Evolutionary conservation across 2,888 invertebrate species (phyloP), one percentile per base, ranked within the genome.

Genomic region (Melinopterus prodromus): DNA sequence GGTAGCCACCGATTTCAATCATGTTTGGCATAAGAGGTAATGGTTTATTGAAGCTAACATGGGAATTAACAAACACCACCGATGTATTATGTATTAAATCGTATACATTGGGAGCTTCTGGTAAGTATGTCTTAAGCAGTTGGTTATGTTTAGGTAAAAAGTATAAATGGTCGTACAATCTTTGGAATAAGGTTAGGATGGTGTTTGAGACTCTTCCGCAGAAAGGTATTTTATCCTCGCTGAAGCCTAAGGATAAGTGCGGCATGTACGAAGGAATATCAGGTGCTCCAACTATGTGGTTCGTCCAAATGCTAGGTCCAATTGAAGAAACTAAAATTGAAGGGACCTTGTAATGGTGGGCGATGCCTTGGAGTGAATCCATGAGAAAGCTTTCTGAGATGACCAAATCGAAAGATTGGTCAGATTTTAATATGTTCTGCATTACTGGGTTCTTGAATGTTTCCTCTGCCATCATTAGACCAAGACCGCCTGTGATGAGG

Each of bases 1-100:
- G 92, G 74, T 90, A 84, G 70, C 92, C 92, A n/a, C 92, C 93
- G 76, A 92, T 89, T 84, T 92, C 92, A 1, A 92, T 86, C 81
- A 91, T 88, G 84, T 91, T 91, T 0, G 92, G 92, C 2, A 91
- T 88, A 70, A 90, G 88, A 0, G 92, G 92, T 6, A 88, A 86
- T 0, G 91, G 88, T 6, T 87, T 82, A 76, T 90, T 90, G 80
- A 90, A 89, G 85, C 91, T 91, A 72, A 89, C 90, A 84, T 93
- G 92, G 0, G 87, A 86, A 80, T 88, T 88, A 7, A 86, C 16
- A 7, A 88, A 77, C 1, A 87, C 81, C 77, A 88, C 78, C 0
- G 86, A 86, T 0, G 83, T 82, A 77, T 87, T 86, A 75, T 85
- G 84, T 1, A 86, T 77, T 6, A 86, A 35, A 9, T 86, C 84